A percentile compares a stretch with the other conserved stretches of the same genome.
These are phyloP conservation scores for Tribolium freemani DNA, from an alignment of 2,888 invertebrate species.

Conservation along the genomic window DNA sequence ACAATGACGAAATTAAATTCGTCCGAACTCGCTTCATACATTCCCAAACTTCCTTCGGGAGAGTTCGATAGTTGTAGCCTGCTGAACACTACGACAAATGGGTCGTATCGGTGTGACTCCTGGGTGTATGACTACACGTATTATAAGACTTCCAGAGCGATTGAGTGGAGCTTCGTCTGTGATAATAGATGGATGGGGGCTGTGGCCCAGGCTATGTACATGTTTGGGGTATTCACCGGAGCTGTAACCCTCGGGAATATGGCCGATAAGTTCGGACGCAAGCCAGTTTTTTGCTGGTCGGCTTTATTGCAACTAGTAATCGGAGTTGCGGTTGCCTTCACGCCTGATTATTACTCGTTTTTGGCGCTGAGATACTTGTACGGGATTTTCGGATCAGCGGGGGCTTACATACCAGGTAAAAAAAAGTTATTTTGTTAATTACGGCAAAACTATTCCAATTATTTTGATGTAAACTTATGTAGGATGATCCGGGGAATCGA, in stretches of 20 bases:
- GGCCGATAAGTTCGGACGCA: constrained; percentile 84
- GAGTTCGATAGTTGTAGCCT: constrained; percentile 77
- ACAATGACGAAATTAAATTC: constrained; percentile 69
- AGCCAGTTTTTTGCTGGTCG: constrained; percentile 84
- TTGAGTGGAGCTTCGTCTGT: constrained; percentile 89
- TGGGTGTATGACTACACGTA: constrained; percentile 84
- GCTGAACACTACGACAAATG: constrained; percentile 63
- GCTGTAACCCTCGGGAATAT: constrained; percentile 83
- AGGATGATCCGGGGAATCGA: too few relatives aligned
- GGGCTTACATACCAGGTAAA: constrained; percentile 72
- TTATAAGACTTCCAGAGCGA: constrained; percentile 79
- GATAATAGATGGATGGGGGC: constrained; percentile 84
- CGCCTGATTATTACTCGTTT: constrained; percentile 83
- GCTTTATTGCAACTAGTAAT: constrained; percentile 81
- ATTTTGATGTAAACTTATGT: too few relatives aligned
- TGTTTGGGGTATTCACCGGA: constrained; percentile 87
- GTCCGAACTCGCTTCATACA: constrained; percentile 69
- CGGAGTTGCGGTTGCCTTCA: constrained; percentile 78
- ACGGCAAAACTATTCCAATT: too few relatives aligned
- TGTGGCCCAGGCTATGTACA: constrained; percentile 82
- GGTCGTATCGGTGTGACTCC: constrained; percentile 67
- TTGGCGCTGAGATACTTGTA: constrained; percentile 72
- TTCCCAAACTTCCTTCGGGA: constrained; percentile 72
- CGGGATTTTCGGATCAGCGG: constrained; percentile 85
- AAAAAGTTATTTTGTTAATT: too few relatives aligned